These are phyloP conservation scores for Emmelina monodactyla DNA, from an alignment of 2,888 invertebrate species.

Conservation along the genomic window DNA sequence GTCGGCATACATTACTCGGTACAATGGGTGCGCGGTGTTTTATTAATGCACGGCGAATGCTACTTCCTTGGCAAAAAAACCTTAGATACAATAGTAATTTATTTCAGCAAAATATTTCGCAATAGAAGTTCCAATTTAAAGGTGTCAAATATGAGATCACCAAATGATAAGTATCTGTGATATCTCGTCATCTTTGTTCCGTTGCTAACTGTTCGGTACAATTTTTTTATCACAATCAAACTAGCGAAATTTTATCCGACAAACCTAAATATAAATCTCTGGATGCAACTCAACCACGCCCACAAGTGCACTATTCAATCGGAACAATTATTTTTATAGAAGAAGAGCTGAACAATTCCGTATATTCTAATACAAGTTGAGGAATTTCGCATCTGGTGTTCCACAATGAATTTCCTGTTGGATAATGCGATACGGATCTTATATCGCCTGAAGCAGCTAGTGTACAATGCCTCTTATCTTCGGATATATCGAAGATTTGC, in stretches of 20 bases:
- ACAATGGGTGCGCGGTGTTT: conserved; percentile 9
- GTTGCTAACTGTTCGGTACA: neutral
- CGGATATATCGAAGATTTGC: conserved; percentile 28
- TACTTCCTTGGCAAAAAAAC: no score
- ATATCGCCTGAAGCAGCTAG: conserved; percentile 39
- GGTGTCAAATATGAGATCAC: no score
- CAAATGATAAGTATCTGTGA: no score
- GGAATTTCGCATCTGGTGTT: conserved; percentile 62
- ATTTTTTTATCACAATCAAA: conserved; percentile 5
- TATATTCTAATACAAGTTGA: conserved; percentile 22
- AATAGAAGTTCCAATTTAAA: no score
- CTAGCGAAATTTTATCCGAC: conserved; percentile 28
- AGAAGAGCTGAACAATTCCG: no score
- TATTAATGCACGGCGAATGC: conserved; percentile 19
- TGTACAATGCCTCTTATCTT: conserved; percentile 38
- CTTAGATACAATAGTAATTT: no score
- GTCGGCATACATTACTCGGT: conserved; percentile 1
- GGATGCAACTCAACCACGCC: conserved; percentile 50
- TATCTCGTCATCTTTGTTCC: no score
- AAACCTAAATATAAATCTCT: conserved; percentile 28
- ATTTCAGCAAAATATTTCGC: no score
- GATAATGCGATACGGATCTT: conserved; percentile 54
- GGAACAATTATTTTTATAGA: conserved; percentile 23
- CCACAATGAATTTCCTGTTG: conserved; percentile 60
- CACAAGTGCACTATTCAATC: conserved; percentile 36